Percentiles rank a stretch among this genome's conserved stretches.
These are phyloP conservation scores for Calyptomena viridis DNA, from an alignment of 2,113 vertebrate species.

Conservation along the genomic window DNA sequence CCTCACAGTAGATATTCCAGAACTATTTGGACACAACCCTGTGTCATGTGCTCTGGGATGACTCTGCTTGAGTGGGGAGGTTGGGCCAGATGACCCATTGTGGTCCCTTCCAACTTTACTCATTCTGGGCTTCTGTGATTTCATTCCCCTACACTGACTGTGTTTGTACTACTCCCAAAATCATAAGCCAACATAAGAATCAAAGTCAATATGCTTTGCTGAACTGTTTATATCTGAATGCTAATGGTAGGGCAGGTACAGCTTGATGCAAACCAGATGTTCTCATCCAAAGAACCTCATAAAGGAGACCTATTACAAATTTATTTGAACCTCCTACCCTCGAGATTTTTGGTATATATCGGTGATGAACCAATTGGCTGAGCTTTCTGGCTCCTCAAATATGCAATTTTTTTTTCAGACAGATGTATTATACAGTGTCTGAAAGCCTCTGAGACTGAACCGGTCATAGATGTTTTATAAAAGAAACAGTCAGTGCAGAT, in stretches of 20 bases:
- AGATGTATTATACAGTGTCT: not conserved
- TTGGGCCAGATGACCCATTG: not conserved
- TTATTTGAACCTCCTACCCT: not conserved
- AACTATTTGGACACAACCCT: not conserved
- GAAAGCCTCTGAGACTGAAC: not conserved
- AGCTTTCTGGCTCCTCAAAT: not conserved
- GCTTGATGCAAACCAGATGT: not conserved
- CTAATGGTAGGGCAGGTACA: not conserved
- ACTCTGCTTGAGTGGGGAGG: not conserved
- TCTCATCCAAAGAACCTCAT: not conserved
- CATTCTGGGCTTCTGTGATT: not conserved
- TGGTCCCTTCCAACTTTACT: not conserved
- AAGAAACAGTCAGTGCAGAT: not conserved
- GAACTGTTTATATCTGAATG: not conserved
- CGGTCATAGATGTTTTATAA: not conserved
- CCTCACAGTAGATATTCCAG: not conserved
- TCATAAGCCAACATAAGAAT: not conserved
- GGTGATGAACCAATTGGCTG: not conserved
- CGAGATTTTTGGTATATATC: accelerated
- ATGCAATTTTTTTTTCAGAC: not conserved
- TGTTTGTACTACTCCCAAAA: not conserved
- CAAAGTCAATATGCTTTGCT: not conserved
- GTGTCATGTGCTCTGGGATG: not conserved
- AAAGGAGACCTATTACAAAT: not conserved
- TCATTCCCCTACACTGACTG: not conserved